Evolutionary conservation across 2,113 vertebrate genomes (phyloP).

Genomic region (Brachypodius melanocephalos): DNA sequence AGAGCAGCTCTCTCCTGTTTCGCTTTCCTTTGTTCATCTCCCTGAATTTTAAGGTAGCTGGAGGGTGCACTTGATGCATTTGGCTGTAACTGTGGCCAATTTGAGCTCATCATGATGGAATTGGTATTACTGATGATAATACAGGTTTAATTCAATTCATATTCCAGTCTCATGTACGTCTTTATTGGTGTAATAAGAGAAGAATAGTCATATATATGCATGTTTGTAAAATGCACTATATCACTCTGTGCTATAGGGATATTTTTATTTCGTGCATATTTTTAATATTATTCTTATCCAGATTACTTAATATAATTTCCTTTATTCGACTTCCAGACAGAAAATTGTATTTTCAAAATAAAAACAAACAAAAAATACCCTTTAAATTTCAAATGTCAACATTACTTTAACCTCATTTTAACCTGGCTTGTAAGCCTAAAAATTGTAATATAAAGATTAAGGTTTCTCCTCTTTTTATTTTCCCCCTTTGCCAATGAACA

Average conservation of each 20-base stretch:
- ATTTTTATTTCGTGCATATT: background rate
- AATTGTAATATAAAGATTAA: background rate
- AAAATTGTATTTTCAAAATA: background rate
- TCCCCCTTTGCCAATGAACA: background rate
- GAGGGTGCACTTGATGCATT: background rate
- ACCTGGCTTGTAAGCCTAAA: background rate
- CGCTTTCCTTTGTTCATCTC: background rate
- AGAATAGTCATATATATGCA: background rate
- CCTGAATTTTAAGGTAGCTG: background rate
- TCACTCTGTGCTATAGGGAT: background rate
- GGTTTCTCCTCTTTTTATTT: background rate
- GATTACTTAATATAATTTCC: background rate
- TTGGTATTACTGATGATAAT: background rate
- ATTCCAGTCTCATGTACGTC: background rate
- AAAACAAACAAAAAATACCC: fast-evolving
- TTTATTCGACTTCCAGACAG: background rate
- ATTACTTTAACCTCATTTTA: background rate
- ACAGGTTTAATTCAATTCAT: background rate
- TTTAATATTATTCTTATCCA: background rate
- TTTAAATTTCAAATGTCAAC: background rate
- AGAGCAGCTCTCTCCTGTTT: background rate
- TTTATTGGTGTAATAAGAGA: background rate
- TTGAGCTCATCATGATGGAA: background rate
- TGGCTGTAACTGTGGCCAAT: background rate
- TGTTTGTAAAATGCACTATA: background rate